These are phyloP conservation scores for Phymatocera aterrima DNA, from an alignment of 2,888 invertebrate genomes.

Conservation along the genomic window DNA sequence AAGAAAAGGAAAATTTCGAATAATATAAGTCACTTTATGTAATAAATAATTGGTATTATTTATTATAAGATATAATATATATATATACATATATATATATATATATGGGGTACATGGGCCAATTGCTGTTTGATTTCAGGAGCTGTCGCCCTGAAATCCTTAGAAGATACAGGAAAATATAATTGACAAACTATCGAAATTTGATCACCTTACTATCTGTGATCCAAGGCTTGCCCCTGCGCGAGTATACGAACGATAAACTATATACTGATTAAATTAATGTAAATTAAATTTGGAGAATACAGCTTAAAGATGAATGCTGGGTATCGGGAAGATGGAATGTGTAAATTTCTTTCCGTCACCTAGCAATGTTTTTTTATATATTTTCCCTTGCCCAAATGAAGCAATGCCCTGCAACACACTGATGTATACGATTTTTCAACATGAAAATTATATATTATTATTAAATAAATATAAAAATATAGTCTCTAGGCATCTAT, in stretches of 20 bases:
- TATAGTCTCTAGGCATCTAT: conserved; percentile 70
- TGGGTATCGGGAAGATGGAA: conserved; percentile 32
- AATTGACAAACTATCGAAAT: conserved; percentile 65
- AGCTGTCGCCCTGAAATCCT: conserved; percentile 75
- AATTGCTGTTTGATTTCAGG: conserved; percentile 72
- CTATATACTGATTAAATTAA: conserved; percentile 67
- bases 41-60: conserved; percentile 39
- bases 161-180: conserved; percentile 65
- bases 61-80: conserved; percentile 39
- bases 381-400: conserved; percentile 54
- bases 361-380: conserved; percentile 37
- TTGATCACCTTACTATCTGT: conserved; percentile 74
- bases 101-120: conserved; percentile 68
- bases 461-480: conserved; percentile 62
- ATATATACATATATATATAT: too few relatives aligned
- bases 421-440: conserved; percentile 77
- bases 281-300: conserved; percentile 54
- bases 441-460: conserved; percentile 74
- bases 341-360: conserved; percentile 6
- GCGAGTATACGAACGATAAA: conserved; percentile 72
- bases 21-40: conserved; percentile 22
- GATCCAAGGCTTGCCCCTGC: conserved; percentile 69
- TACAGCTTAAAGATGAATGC: conserved; percentile 38
- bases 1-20: too few relatives aligned
- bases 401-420: conserved; percentile 74